These are phyloP conservation scores for Eutolmus rufibarbis DNA, from an alignment of 2,888 invertebrate genomes.

Conservation along the genomic window DNA sequence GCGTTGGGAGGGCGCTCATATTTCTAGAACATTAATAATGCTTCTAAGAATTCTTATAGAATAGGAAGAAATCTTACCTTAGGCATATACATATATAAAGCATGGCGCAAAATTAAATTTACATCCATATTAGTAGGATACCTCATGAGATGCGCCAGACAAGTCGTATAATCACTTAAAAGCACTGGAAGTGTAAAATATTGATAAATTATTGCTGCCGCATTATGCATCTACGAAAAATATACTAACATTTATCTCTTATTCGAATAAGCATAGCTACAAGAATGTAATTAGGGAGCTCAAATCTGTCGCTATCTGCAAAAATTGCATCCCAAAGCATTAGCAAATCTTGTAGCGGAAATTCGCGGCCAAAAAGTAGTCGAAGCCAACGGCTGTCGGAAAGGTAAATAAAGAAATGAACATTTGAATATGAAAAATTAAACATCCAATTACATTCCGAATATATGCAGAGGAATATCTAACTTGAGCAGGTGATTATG, in stretches of 20 bases:
- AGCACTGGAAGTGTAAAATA: conserved; percentile 64
- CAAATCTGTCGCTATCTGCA: conserved; percentile 69
- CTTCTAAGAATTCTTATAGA: not conserved
- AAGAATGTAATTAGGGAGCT: conserved; percentile 72
- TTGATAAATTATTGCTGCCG: not conserved
- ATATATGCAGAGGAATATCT: conserved; percentile 83
- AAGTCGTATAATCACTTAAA: conserved; percentile 70
- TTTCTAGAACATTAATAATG: conserved; percentile 49
- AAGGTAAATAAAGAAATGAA: not conserved
- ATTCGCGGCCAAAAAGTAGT: conserved; percentile 83
- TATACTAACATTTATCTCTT: conserved; percentile 70
- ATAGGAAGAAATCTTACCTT: conserved; percentile 53
- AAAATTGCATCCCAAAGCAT: conserved; percentile 86
- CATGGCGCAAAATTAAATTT: conserved; percentile 69
- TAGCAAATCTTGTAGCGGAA: conserved; percentile 77
- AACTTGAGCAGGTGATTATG: conserved; percentile 72
- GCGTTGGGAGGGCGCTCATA: conserved; percentile 59
- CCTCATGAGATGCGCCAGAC: conserved; percentile 72
- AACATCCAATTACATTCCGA: conserved; percentile 76
- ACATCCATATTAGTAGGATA: conserved; percentile 73
- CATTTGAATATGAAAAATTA: not conserved
- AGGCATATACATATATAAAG: conserved; percentile 65
- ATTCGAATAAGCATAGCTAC: conserved; percentile 80
- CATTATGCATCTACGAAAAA: not conserved
- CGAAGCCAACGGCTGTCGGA: conserved; percentile 78